Evolutionary conservation across 2,113 vertebrate genomes (phyloP), one percentile per base, ranked within the genome.

Genomic region (Globicephala melas): DNA sequence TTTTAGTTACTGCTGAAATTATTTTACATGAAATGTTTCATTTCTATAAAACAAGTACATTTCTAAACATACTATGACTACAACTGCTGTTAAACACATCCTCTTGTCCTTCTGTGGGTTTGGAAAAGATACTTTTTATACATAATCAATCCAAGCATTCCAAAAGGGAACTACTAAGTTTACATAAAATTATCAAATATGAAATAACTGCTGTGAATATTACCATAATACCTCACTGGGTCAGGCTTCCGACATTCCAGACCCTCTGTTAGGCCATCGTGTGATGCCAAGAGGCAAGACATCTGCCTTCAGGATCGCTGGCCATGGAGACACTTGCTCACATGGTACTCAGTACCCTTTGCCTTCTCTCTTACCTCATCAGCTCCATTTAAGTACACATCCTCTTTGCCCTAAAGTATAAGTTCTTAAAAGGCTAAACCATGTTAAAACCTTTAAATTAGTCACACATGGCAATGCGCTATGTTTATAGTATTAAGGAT

Each of bases 31-130:
- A 91, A 82, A 31, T 41, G 31, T 68, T 86, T 89, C 68, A 81
- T 73, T 89, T 85, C 50, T 80, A 86, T 3, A 71, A 77, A 77
- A 81, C 25, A 74, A 79, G 44, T 26, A 41, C 8, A 79, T 70
- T 91, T 89, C 88, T 91, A 79, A 96, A 90, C 6, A 67, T 23
- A 60, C 10, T 53, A 91, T 53, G 71, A 94, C 58, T 25, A 76
- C 10, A 97, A 58, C 7, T 80, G 33, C 33, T 94, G 25, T 73
- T 55, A 88, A 65, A 89, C 21, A 91, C 21, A 79, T 7, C 7
- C 44, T 88, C 68, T 74, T 62, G 77, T 82, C 60, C 60, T 70
- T 68, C 60, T 41, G 21, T 0, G 2, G 25, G 5, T 92, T 8
- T 82, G 31, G 47, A 91, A 91, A 93, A 89, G 7, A 94, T 1